Conservation (phyloP, 2,888 invertebrate species). For the Melikaiella ostensackeni region DNA sequence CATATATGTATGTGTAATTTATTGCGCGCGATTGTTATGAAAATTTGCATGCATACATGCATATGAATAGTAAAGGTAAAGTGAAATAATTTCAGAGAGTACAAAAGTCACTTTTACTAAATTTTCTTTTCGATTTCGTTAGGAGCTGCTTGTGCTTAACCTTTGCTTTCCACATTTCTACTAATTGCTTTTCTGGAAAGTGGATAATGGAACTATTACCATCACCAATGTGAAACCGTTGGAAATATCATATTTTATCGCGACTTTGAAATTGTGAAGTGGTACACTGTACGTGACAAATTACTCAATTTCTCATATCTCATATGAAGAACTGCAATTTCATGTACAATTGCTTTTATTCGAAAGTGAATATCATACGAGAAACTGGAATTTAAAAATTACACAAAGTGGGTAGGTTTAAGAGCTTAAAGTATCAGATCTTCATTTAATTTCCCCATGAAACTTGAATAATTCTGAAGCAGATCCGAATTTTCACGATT, state of each 20-base stretch:
- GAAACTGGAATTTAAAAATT: not conserved
- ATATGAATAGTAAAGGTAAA: not conserved
- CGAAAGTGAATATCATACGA: not conserved
- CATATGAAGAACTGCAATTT: not conserved
- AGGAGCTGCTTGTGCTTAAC: conserved; percentile 12
- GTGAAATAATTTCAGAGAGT: conserved; percentile 1
- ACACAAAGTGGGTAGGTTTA: not conserved
- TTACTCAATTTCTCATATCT: conserved; percentile 1
- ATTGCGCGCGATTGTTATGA: not conserved
- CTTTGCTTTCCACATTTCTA: conserved; percentile 30
- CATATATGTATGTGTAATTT: not conserved
- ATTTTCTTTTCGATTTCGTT: conserved; percentile 34
- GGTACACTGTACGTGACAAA: conserved; percentile 17
- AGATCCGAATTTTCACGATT: not conserved
- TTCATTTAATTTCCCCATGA: not conserved
- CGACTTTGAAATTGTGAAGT: conserved; percentile 1
- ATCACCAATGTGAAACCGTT: conserved; percentile 8
- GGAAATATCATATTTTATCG: conserved; percentile 7
- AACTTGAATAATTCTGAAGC: not conserved
- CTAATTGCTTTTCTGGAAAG: conserved; percentile 39
- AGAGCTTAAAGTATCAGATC: too few relatives aligned
- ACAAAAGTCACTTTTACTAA: not conserved
- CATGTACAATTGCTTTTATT: not conserved
- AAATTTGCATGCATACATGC: not conserved
- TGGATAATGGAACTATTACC: conserved; percentile 10